Base-by-base conservation (phyloP, 2,113 vertebrate genomes). In the Pogonocichla stellata region DNA sequence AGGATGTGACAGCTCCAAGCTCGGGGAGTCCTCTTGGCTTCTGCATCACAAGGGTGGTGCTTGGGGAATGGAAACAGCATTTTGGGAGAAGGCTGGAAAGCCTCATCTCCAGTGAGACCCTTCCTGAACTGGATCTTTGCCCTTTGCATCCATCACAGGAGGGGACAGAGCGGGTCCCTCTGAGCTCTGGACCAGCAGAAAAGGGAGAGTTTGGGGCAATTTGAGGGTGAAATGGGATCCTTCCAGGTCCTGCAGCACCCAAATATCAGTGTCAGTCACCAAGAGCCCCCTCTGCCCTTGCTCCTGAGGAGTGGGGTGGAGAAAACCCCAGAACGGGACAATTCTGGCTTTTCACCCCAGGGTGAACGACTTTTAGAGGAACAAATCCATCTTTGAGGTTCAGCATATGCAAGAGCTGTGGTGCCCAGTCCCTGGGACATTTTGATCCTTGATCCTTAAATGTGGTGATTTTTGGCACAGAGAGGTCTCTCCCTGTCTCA, bases 61-160 rank as follows among this genome's bases (percentile, higher is more conserved):
- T 38, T 22, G 43, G 24, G 45, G 61, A 34, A 34, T 51, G 51
- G 31, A 84, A 94, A 9, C 4, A 2, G 36, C 16, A 1, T 73
- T 92, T 82, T 28, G 61, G 86, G 70, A 53, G 24, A 8, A 5
- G 2, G 26, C 24, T 67, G 80, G 75, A 25, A 29, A 82, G 36
- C 29, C 4, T 81, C 28, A 3, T 65, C 34, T 62, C 38, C 45
- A 1, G 36, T 16, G 9, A 50, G 36, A 13, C 14, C 1, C 1
- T 19, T 51, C 51, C 66, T 3, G 47, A 42, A 0, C 15, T 1
- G 2, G 10, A 9, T 3, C 19, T 6, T 11, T 28, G 77, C 25
- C 34, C n/a, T 65, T 15, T 28, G 64, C 10, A 0, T 14, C 10
- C 2, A 0, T 4, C 1, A 0, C 40, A 5, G 53, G 11, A 50